Conservation (phyloP, 2,888 invertebrate genomes). For the Leucophenga montana region DNA sequence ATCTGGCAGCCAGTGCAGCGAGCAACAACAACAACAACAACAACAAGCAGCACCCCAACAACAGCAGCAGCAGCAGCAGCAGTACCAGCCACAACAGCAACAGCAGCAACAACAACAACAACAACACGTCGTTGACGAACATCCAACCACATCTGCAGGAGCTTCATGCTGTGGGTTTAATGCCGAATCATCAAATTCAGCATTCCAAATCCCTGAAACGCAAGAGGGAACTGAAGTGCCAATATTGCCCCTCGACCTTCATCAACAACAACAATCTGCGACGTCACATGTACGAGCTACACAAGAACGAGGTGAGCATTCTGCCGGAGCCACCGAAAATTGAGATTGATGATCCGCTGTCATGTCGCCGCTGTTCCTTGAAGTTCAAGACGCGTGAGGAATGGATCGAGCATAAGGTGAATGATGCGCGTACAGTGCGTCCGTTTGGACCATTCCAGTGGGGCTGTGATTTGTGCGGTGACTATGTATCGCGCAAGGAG, state of each 20-base stretch:
- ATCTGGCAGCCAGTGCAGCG: constrained; percentile 37
- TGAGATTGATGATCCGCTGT: constrained; percentile 66
- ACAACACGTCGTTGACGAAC: constrained; percentile 53
- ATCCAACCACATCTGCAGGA: constrained; percentile 65
- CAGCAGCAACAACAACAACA: constrained; percentile 53
- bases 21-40: constrained; percentile 24
- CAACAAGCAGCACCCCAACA: constrained; percentile 39
- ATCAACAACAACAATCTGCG: constrained; percentile 72
- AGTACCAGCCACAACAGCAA: constrained; percentile 42
- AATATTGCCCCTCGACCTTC: constrained; percentile 72
- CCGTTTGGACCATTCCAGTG: constrained; percentile 72
- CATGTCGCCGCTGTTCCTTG: constrained; percentile 68
- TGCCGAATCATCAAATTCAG: constrained; percentile 63
- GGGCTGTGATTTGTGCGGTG: constrained; percentile 73
- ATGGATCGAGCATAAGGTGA: constrained; percentile 73
- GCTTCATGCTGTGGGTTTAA: constrained; percentile 69
- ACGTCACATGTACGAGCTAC: constrained; percentile 72
- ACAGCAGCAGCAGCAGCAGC: constrained; percentile 13
- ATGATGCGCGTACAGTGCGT: constrained; percentile 69
- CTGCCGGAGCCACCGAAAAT: constrained; percentile 68
- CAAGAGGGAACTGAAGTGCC: constrained; percentile 71
- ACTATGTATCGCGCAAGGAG: constrained; percentile 72
- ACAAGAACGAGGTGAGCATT: constrained; percentile 70
- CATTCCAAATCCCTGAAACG: constrained; percentile 64
- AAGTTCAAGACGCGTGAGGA: constrained; percentile 68